Conservation (phyloP, 92 coral and sea anemone genomes). For the Palythoa heliodiscus region DNA sequence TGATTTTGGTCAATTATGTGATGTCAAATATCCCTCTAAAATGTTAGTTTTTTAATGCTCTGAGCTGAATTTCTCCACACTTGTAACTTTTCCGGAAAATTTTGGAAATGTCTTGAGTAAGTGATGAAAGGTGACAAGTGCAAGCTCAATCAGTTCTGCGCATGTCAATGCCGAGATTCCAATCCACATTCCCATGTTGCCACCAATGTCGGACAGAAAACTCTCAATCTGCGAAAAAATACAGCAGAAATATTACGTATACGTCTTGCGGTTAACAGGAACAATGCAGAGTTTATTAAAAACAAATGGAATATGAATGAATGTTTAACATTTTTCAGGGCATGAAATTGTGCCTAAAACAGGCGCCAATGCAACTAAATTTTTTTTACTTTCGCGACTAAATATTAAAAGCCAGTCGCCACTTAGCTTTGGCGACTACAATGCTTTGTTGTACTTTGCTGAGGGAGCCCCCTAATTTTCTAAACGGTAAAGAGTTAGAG, state of each 20-base stretch:
- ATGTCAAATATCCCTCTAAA: neutral
- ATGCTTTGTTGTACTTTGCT: too few relatives aligned
- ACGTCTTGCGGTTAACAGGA: neutral
- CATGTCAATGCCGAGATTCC: slow-evolving; percentile 37
- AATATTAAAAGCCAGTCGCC: too few relatives aligned
- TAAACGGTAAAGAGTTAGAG: too few relatives aligned
- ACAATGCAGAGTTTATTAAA: too few relatives aligned
- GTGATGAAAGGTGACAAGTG: neutral
- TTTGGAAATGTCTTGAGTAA: neutral
- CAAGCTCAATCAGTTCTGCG: slow-evolving; percentile 34
- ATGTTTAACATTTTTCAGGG: too few relatives aligned
- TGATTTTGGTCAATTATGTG: too few relatives aligned
- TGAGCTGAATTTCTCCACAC: neutral
- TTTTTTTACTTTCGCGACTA: too few relatives aligned
- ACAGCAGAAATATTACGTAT: neutral
- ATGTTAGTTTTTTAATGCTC: neutral
- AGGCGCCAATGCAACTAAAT: too few relatives aligned
- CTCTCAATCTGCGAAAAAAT: neutral
- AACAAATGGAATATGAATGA: too few relatives aligned
- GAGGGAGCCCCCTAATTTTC: too few relatives aligned
- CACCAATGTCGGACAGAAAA: slow-evolving; percentile 34
- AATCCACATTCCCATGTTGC: slow-evolving; percentile 41
- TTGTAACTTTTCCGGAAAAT: neutral
- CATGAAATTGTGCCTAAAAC: too few relatives aligned
- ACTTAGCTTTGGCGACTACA: too few relatives aligned